Percentiles rank a stretch among this genome's conserved stretches.
Conservation (phyloP, 2,888 invertebrate genomes). For the Hirtodrosophila histrioides region DNA sequence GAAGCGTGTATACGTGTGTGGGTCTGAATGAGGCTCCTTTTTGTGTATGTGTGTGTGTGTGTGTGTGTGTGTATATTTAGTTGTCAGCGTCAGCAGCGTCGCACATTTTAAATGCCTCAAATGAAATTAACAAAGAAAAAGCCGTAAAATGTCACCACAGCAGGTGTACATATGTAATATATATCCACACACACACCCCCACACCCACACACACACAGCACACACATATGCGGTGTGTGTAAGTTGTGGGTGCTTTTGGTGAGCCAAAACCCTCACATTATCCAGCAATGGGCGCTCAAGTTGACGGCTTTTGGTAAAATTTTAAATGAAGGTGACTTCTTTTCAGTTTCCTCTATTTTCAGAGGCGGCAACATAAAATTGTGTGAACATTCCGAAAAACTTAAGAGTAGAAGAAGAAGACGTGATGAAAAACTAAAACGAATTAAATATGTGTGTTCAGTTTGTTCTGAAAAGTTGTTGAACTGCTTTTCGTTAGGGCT, state of each 20-base stretch:
- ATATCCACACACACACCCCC: slow-evolving; percentile 18
- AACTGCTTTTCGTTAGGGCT: slow-evolving; percentile 15
- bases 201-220: slow-evolving; percentile 5
- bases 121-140: slow-evolving; percentile 78
- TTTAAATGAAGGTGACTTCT: slow-evolving; percentile 60
- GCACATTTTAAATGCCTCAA: slow-evolving; percentile 77
- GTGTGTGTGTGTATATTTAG: slow-evolving; percentile 59
- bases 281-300: slow-evolving; percentile 53
- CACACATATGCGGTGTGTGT: slow-evolving; percentile 9
- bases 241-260: slow-evolving; percentile 27
- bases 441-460: slow-evolving; percentile 49
- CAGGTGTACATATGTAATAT: slow-evolving; percentile 60
- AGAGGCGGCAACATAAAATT: slow-evolving; percentile 18
- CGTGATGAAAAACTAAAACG: slow-evolving; percentile 30
- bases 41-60: slow-evolving; percentile 10
- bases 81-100: slow-evolving; percentile 72
- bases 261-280: slow-evolving; percentile 54
- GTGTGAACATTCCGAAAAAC: slow-evolving; percentile 38
- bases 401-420: slow-evolving; percentile 7
- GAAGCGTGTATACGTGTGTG: slow-evolving; percentile 5
- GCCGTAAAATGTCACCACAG: slow-evolving; percentile 78
- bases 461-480: slow-evolving; percentile 15
- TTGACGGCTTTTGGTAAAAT: slow-evolving; percentile 59
- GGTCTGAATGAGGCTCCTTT: neutral
- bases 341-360: slow-evolving; percentile 7